Evolutionary conservation across 2,113 vertebrate genomes (phyloP).

Genomic region (Syngnathoides biaculeatus): DNA sequence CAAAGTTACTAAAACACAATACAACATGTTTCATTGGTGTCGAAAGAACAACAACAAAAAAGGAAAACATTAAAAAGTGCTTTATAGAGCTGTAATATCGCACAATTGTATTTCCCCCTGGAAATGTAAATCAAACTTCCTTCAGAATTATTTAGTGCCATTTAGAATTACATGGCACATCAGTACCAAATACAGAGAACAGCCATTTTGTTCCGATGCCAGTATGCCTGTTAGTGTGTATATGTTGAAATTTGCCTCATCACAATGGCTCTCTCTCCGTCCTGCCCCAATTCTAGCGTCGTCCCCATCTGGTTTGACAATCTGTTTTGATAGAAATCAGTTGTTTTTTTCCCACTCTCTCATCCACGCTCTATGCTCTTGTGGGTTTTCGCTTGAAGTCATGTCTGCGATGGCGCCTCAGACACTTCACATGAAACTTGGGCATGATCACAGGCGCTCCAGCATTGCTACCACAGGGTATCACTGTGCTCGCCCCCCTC

Average conservation of each 20-base stretch:
- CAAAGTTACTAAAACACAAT: too few species aligned
- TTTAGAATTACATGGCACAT: conserved; percentile 46
- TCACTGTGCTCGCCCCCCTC: conserved; percentile 15
- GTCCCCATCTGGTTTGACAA: conserved; percentile 77
- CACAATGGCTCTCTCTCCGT: conserved; percentile 56
- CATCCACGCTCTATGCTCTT: conserved; percentile 56
- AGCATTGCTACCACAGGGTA: conserved; percentile 41
- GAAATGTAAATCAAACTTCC: conserved; percentile 17
- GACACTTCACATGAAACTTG: conserved; percentile 57
- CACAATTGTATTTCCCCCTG: too few species aligned
- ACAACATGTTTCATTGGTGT: not conserved
- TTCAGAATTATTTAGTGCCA: conserved; percentile 44
- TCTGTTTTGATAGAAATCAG: conserved; percentile 77
- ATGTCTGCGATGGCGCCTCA: conserved; percentile 46
- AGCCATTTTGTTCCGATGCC: conserved; percentile 38
- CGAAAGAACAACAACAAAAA: too few species aligned
- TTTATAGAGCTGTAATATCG: not conserved
- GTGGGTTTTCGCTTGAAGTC: conserved; percentile 60
- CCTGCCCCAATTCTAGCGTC: conserved; percentile 65
- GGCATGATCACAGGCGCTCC: conserved; percentile 60
- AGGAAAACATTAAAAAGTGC: not conserved
- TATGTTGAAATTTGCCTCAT: conserved; percentile 61
- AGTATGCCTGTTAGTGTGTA: conserved; percentile 21
- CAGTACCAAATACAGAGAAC: conserved; percentile 31
- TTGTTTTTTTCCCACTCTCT: conserved; percentile 60